Base-by-base conservation (phyloP, 2,888 invertebrate species). In the Aphodius granarius region DNA sequence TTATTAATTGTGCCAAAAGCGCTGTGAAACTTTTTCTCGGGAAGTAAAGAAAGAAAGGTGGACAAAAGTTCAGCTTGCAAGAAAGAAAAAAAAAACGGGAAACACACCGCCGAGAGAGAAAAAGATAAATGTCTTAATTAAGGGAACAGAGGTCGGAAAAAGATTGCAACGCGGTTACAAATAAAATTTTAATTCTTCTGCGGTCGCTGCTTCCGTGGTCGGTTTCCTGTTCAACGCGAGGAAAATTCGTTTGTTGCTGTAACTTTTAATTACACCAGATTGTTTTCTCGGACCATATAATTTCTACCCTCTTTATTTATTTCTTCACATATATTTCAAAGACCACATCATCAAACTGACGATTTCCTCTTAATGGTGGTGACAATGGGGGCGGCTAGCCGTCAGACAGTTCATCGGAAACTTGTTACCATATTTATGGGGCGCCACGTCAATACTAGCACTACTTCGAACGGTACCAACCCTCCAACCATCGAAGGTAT, bases 401-500 rank as follows among this genome's bases (percentile, higher is more conserved):
- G 43, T 43, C 4, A 43, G 43, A 13, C 13, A 43, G 43, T 43
- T 43, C 43, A 43, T 43, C 6, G 43, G 43, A 70, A 74, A 70
- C 74, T 71, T 74, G 71, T 74, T 74, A 74, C 74, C 74, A 74
- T 74, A 74, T 74, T 74, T 74, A 74, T 74, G 71, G 70, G 63
- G 63, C 13, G 43, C 9, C 3, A 6, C 43, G 43, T 43, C 43
- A 43, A 9, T 23, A 9, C 5, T 23, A 9, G 9, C 5, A 4
- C 23, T 5, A 23, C 23, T 9, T 9, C 23, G 5, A 9, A 4
- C 23, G 9, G 13, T 43, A 3, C 43, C 43, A 43, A 3, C 43
- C 9, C 6, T 9, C 43, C 43, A 43, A 43, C 43, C 43, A 83
- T 83, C 83, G 82, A 83, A 84, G 83, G 83, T 83, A 85, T 85